A percentile compares a stretch with the other conserved stretches of the same genome.
These are phyloP conservation scores for Diloba caeruleocephala DNA, from an alignment of 2,888 invertebrate genomes.

Conservation along the genomic window DNA sequence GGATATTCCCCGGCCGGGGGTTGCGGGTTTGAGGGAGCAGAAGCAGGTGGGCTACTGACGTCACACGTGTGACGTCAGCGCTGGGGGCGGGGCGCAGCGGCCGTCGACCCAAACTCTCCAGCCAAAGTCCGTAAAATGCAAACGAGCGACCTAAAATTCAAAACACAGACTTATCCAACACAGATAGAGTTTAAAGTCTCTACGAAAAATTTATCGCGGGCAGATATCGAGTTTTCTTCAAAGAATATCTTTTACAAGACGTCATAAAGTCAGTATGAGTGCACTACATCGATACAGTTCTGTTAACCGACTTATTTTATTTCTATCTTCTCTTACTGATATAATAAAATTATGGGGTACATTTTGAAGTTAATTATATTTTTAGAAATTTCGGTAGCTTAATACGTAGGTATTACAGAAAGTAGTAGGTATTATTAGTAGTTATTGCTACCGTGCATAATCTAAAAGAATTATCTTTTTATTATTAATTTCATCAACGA, in stretches of 20 bases:
- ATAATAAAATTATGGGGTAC: background rate
- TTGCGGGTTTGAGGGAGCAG: constrained; percentile 57
- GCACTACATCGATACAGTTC: constrained; percentile 14
- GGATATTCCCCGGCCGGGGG: constrained; percentile 59
- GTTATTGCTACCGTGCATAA: too few relatives aligned
- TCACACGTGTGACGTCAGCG: constrained; percentile 82
- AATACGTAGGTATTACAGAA: too few relatives aligned
- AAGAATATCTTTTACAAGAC: constrained; percentile 34
- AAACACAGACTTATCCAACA: constrained; percentile 30
- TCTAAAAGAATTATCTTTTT: too few relatives aligned
- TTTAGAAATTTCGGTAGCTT: too few relatives aligned
- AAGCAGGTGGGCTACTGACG: constrained; percentile 78
- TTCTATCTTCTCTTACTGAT: constrained; percentile 1
- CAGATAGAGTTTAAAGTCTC: constrained; percentile 39
- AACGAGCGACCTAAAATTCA: constrained; percentile 34
- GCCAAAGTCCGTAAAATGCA: constrained; percentile 52
- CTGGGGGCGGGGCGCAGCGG: constrained; percentile 74
- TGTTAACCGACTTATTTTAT: constrained; percentile 1
- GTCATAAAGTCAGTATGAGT: constrained; percentile 18
- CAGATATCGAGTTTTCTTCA: constrained; percentile 34
- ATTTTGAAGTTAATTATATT: too few relatives aligned
- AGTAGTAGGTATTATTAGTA: too few relatives aligned
- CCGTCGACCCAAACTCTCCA: constrained; percentile 70
- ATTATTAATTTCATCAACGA: too few relatives aligned
- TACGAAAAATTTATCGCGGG: background rate